These are phyloP conservation scores for Sceliomorpha sp. DNA, from an alignment of 2,888 invertebrate genomes.

Conservation along the genomic window DNA sequence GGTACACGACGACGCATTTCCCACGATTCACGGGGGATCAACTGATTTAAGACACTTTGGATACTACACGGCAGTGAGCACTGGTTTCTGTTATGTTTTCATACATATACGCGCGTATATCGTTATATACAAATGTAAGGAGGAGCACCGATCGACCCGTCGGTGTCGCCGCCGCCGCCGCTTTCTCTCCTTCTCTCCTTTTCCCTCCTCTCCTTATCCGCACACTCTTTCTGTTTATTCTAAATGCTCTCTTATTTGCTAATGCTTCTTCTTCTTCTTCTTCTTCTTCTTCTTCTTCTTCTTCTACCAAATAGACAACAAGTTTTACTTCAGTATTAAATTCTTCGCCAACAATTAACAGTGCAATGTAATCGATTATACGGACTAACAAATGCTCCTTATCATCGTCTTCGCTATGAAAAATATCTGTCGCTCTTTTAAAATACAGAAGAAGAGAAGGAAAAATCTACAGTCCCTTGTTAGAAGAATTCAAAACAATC, in stretches of 20 bases:
- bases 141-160: neutral
- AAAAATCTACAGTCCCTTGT: no score
- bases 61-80: slow-evolving; percentile 24
- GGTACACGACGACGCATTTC: neutral
- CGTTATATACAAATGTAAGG: neutral
- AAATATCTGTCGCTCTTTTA: no score
- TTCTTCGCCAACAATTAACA: slow-evolving; percentile 37
- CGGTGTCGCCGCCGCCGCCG: neutral
- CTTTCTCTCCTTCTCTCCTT: slow-evolving; percentile 16
- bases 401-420: no score
- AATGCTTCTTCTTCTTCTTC: neutral
- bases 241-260: slow-evolving; percentile 15
- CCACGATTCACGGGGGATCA: slow-evolving; percentile 1
- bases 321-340: slow-evolving; percentile 22
- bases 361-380: slow-evolving; percentile 26
- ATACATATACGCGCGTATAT: no score
- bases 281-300: slow-evolving; percentile 15
- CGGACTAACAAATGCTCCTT: slow-evolving; percentile 9
- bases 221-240: slow-evolving; percentile 6
- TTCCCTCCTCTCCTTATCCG: slow-evolving; percentile 16
- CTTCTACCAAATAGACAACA: slow-evolving; percentile 39
- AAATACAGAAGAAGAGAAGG: neutral
- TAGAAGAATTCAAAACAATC: no score
- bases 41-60: slow-evolving; percentile 18
- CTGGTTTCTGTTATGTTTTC: no score